Evolutionary conservation across 1,140 invertebrate species (phyloP).

Genomic region (Saccostrea cuccullata): DNA sequence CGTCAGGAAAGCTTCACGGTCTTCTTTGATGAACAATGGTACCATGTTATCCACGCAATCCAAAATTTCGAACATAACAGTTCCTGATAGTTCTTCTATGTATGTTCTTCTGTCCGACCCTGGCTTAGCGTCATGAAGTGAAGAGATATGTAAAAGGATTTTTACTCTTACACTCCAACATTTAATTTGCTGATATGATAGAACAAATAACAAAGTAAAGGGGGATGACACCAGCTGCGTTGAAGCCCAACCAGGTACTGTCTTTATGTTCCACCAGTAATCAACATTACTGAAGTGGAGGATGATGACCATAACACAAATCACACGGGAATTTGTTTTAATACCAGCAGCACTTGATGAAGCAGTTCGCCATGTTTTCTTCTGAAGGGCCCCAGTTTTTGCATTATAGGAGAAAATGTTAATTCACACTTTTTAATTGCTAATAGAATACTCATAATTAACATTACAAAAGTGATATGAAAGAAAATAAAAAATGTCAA

Average conservation of each 20-base stretch:
- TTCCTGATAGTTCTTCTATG: constrained; percentile 74
- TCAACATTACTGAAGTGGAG: constrained; percentile 56
- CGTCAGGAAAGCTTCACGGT: constrained; percentile 71
- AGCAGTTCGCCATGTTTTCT: constrained; percentile 39
- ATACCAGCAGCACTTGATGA: constrained; percentile 40
- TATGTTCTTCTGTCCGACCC: constrained; percentile 79
- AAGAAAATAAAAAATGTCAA: too few species aligned
- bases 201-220: constrained; percentile 39
- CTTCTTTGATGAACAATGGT: constrained; percentile 75
- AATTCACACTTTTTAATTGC: background rate
- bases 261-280: constrained; percentile 58
- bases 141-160: constrained; percentile 80
- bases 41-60: constrained; percentile 81
- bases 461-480: too few species aligned
- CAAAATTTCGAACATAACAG: constrained; percentile 80
- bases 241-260: constrained; percentile 46
- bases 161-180: too few species aligned
- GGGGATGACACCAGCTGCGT: constrained; percentile 53
- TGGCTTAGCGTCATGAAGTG: constrained; percentile 80
- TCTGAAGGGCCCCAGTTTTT: background rate
- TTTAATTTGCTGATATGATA: background rate
- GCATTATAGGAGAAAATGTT: background rate
- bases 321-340: constrained; percentile 59
- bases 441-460: too few species aligned
- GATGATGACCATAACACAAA: constrained; percentile 51